These are phyloP conservation scores for Philotrypesis tridentata DNA, from an alignment of 1,140 invertebrate genomes.

Conservation along the genomic window DNA sequence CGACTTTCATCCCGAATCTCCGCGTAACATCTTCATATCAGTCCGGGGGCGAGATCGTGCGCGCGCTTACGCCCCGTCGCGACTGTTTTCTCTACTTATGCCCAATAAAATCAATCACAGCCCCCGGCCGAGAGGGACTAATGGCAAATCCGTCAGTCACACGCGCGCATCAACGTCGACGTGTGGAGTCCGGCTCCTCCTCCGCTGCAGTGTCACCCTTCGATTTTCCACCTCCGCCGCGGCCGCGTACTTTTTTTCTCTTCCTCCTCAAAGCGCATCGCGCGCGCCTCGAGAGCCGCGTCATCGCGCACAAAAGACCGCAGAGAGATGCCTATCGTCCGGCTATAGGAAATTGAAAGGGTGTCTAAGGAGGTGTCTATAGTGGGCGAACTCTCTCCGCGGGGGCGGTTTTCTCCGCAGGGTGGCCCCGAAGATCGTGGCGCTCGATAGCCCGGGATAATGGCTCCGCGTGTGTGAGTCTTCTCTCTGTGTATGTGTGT, in stretches of 20 bases:
- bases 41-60: too few species aligned
- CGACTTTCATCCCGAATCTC: neutral
- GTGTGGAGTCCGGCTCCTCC: constrained; percentile 23
- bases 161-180: neutral
- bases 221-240: neutral
- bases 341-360: constrained; percentile 71
- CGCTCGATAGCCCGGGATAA: constrained; percentile 9
- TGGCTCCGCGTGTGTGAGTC: neutral
- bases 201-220: neutral
- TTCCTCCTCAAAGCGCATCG: neutral
- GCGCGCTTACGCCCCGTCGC: neutral
- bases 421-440: neutral
- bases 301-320: constrained; percentile 12
- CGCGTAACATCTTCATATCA: constrained; percentile 12
- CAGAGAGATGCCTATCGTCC: constrained; percentile 70
- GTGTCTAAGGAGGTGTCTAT: constrained; percentile 70
- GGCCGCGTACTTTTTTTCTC: too few species aligned
- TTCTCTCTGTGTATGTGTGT: neutral
- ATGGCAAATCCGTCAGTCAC: constrained; percentile 23
- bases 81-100: constrained; percentile 29
- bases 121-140: too few species aligned
- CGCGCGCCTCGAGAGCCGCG: too few species aligned
- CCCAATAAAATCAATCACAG: constrained; percentile 32
- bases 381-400: neutral
- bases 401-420: neutral